phyloP scores from a whole-genome alignment of 2,797 vertebrate species.

The Falco columbarius region DNA sequence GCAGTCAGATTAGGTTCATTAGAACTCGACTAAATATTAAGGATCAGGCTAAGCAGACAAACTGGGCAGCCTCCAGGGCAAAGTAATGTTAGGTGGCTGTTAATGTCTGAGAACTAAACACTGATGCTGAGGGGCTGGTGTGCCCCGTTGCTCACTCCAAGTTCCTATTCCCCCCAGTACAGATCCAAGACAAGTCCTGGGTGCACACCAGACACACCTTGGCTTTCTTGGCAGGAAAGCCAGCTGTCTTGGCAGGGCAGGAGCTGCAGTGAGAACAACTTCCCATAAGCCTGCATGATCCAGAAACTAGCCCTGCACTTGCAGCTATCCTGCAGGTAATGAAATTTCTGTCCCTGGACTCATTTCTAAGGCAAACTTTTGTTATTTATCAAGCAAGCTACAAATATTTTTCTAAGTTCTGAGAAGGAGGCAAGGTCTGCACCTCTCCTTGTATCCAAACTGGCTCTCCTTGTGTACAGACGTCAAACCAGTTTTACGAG shows the following conservation, averaged over 20 bases:
- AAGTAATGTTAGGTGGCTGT: not conserved
- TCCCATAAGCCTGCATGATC: fast-evolving
- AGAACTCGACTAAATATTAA: not conserved
- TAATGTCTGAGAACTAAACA: not conserved
- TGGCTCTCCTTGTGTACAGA: not conserved
- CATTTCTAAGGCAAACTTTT: not conserved
- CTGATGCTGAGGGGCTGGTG: not conserved
- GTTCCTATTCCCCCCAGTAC: not conserved
- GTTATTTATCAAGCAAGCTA: not conserved
- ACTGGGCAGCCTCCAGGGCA: not conserved
- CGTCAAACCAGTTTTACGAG: slow-evolving; percentile 45
- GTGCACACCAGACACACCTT: not conserved
- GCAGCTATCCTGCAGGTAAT: not conserved
- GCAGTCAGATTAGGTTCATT: not conserved
- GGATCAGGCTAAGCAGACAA: not conserved
- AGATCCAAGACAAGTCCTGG: not conserved
- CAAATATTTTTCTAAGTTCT: slow-evolving; percentile 1
- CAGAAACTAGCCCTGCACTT: not conserved
- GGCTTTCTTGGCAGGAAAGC: not conserved
- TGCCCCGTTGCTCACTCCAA: not conserved
- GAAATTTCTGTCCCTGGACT: not conserved
- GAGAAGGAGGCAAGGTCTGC: not conserved
- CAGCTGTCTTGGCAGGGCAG: not conserved
- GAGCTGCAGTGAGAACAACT: not conserved
- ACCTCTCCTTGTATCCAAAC: not conserved